Base-by-base conservation (phyloP, 2,113 vertebrate genomes). In the Notarius lentiginosus region DNA sequence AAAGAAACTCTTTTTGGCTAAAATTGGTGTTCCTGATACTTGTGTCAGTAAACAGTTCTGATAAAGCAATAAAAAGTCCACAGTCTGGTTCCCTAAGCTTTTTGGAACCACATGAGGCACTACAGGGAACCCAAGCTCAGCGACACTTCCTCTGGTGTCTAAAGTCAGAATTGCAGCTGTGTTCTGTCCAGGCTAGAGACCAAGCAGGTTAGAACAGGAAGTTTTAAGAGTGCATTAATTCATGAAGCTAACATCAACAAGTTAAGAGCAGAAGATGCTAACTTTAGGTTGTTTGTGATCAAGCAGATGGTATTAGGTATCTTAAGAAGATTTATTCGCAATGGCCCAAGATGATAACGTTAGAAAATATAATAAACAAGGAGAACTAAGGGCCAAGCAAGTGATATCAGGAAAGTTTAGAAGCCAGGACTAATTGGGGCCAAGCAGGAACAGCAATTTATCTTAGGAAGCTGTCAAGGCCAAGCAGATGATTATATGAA, bases 111-210 rank as follows among this genome's bases (percentile, higher is more conserved):
- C 47, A 51, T 5, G 20, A 41, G 7, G 34, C 70, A 51, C 10
- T 24, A 49, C 47, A 75, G 9, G 24, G 15, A 58, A 17, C n/a
- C 3, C 12, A 27, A 56, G 47, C 53, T 27, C 2, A 34, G 55
- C 30, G 17, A 81, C 1, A 10, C n/a, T 20, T 63, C 81, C 65
- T 56, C 82, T 84, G 18, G 65, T 84, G 82, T 20, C 65, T 84
- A 27, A 56, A 72, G n/a, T 22, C 17, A 7, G 66, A 56, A 58
- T 34, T 41, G 51, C 82, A 72, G 65, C 27, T 56, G n/a, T 20
- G 24, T 30, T 14, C n/a, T 27, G 7, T 27, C 7, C 24, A 77
- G 49, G 22, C 49, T 77, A 51, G 55, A 6, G 27, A 77, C 27
- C 12, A 27, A 55, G 51, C 10, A 55, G 24, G 49, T 27, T 27